These are phyloP conservation scores for Onychomys arenicola DNA, from an alignment of 2,797 vertebrate species.

Conservation along the genomic window DNA sequence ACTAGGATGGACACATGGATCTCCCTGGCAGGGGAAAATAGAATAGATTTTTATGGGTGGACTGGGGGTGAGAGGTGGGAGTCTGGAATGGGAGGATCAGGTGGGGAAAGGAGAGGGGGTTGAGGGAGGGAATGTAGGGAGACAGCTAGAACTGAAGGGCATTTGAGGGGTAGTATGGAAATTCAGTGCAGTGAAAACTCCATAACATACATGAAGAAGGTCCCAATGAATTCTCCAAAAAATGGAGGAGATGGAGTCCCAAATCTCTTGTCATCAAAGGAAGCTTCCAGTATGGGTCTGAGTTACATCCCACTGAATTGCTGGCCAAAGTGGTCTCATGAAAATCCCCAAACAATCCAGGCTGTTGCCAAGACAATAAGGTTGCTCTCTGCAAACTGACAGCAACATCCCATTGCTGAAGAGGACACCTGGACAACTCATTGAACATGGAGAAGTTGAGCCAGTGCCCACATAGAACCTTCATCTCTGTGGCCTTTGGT, in stretches of 20 bases:
- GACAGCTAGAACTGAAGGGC: background rate
- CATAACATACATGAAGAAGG: background rate
- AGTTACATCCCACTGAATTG: background rate
- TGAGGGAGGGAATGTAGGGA: background rate
- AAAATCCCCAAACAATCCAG: background rate
- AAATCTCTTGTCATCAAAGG: background rate
- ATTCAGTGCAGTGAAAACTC: background rate
- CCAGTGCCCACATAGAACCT: background rate
- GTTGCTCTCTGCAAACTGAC: background rate
- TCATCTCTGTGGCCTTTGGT: background rate
- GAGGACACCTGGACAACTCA: too few species aligned
- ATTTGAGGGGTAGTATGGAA: background rate
- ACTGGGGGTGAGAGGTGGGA: background rate
- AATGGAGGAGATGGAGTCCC: background rate
- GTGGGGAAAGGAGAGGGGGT: background rate
- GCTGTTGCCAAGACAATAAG: background rate
- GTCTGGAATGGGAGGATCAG: background rate
- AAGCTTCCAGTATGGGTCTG: background rate
- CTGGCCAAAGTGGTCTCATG: background rate
- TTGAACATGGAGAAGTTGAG: background rate
- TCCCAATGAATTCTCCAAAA: background rate
- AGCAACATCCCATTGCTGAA: background rate
- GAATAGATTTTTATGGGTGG: background rate
- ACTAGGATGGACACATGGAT: background rate
- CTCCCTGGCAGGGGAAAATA: background rate